Conservation (phyloP, 1,140 invertebrate genomes). For the Ctenoplectra terminalis region DNA sequence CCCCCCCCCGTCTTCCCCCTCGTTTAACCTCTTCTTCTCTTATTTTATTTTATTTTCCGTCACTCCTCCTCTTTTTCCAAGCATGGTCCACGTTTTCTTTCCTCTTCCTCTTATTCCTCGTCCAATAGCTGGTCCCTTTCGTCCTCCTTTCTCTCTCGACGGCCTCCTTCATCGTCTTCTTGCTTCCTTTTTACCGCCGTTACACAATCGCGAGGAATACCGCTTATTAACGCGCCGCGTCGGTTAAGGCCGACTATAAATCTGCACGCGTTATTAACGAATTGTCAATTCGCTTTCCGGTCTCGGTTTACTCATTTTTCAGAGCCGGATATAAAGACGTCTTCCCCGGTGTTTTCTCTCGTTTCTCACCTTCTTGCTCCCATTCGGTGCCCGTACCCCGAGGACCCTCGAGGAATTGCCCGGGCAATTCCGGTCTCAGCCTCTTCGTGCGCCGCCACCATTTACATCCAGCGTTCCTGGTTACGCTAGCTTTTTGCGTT, state of each 20-base stretch:
- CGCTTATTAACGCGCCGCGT: constrained; percentile 32
- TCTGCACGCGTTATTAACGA: constrained; percentile 8
- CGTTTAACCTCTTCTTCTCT: neutral
- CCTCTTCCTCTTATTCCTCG: no score
- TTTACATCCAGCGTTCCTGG: constrained; percentile 36
- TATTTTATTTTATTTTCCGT: neutral
- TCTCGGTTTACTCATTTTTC: constrained; percentile 21
- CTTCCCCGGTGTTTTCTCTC: neutral
- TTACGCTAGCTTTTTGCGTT: constrained; percentile 16
- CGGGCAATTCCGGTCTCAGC: neutral
- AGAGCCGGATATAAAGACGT: neutral
- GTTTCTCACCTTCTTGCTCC: neutral
- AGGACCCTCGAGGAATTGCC: neutral
- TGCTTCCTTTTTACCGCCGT: neutral
- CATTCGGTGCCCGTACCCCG: neutral
- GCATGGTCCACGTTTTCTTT: neutral
- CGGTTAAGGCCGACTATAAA: no score
- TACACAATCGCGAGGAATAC: neutral
- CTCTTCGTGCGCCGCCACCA: constrained; percentile 3
- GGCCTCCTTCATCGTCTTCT: neutral
- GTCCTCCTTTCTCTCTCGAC: neutral
- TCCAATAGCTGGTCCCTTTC: neutral
- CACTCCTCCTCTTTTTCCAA: neutral
- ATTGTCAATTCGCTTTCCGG: no score
- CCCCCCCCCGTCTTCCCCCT: neutral